Conservation (phyloP, 2,797 vertebrate species). For the Eospalax fontanierii region DNA sequence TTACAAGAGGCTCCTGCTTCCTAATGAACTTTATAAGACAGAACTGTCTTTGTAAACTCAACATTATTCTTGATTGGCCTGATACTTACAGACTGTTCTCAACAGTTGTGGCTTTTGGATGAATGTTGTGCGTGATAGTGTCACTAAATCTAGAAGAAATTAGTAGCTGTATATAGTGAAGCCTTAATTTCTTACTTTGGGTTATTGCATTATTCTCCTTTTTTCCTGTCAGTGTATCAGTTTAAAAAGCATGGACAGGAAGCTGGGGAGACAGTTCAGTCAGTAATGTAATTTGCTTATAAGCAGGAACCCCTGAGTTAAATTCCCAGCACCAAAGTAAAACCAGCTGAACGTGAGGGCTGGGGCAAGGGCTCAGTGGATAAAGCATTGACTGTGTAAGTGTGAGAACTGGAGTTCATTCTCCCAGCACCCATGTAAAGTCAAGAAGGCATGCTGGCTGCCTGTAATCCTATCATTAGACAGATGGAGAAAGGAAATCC, state of each 20-base stretch:
- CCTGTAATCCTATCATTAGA: background rate
- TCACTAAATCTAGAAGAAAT: background rate
- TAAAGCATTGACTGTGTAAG: background rate
- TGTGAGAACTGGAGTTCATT: background rate
- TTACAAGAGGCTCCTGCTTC: background rate
- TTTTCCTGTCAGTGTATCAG: background rate
- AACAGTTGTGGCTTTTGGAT: background rate
- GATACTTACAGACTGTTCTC: background rate
- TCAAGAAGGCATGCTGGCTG: background rate
- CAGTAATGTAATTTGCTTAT: no score
- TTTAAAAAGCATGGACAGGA: background rate
- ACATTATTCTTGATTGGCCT: background rate
- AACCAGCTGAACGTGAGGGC: background rate
- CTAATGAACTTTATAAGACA: background rate
- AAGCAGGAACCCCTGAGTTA: background rate
- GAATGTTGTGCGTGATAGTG: background rate
- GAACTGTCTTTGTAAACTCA: background rate
- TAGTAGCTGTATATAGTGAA: background rate
- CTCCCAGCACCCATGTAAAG: background rate
- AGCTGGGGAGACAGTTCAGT: background rate
- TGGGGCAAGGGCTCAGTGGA: background rate
- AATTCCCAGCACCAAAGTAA: background rate
- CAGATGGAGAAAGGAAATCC: background rate
- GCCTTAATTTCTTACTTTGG: background rate
- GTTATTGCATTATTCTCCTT: background rate